Evolutionary conservation across 2,797 vertebrate species (phyloP).

Genomic region (Tragelaphus eurycerus): DNA sequence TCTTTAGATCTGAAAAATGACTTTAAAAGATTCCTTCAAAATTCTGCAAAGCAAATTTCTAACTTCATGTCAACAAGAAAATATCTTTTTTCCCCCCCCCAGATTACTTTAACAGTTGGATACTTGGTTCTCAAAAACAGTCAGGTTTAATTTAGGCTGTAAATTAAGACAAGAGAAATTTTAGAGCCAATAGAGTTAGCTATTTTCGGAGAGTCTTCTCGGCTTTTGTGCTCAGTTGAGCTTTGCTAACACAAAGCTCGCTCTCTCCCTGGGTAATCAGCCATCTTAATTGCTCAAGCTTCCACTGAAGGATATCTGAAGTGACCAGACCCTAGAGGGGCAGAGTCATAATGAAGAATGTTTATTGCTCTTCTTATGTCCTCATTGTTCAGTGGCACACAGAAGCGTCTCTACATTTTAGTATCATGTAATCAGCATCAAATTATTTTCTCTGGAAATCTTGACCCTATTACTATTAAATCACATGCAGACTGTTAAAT

Average conservation of each 20-base stretch:
- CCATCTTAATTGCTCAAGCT: conserved; percentile 45
- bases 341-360: conserved; percentile 38
- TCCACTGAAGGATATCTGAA: conserved; percentile 38
- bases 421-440: conserved; percentile 15
- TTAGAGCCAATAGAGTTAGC: not conserved
- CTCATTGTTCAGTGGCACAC: conserved; percentile 38
- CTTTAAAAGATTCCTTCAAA: not conserved
- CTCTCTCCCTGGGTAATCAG: conserved; percentile 41
- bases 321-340: conserved; percentile 42
- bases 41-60: not conserved
- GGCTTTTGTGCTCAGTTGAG: conserved; percentile 6
- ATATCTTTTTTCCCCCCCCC: not conserved
- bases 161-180: conserved; percentile 14
- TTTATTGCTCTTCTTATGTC: conserved; percentile 28
- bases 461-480: conserved; percentile 17
- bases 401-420: conserved; percentile 25
- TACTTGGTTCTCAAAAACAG: conserved; percentile 4
- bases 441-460: conserved; percentile 37
- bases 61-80: conserved; percentile 18
- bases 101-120: conserved; percentile 1
- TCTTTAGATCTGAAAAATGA: not conserved
- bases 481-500: not conserved
- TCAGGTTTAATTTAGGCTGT: conserved; percentile 10
- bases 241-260: conserved; percentile 37
- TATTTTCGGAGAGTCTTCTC: conserved; percentile 16